phyloP scores from a whole-genome alignment of 23 tunicate species.

The Clavelina lepadiformis region DNA sequence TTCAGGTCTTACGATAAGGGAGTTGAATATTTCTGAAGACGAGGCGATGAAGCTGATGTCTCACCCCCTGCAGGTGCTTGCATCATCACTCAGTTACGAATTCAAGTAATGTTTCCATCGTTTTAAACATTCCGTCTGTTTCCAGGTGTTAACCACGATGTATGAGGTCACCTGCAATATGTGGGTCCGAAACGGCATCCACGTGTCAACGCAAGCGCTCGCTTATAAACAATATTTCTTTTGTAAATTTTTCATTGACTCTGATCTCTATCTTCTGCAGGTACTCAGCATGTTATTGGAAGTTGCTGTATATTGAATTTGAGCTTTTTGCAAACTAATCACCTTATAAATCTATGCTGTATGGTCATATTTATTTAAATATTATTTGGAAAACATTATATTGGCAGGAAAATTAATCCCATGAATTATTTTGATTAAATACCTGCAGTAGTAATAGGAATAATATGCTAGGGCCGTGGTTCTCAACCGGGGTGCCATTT shows the following conservation, averaged over 20 bases:
- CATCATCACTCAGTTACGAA: background rate
- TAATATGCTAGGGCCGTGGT: no score
- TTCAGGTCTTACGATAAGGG: constrained; percentile 37
- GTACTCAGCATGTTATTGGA: no score
- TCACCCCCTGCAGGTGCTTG: constrained; percentile 74
- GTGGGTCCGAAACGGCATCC: constrained; percentile 85
- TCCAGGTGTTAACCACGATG: constrained; percentile 51
- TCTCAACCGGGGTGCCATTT: no score
- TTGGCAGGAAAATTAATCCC: no score
- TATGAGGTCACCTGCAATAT: constrained; percentile 57
- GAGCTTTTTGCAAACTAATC: no score
- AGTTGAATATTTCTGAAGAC: constrained; percentile 24
- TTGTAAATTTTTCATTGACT: constrained; percentile 80
- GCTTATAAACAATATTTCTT: constrained; percentile 88
- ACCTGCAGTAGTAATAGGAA: no score
- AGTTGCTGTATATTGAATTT: no score
- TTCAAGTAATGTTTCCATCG: background rate
- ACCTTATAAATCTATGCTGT: no score
- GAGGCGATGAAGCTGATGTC: constrained; percentile 38
- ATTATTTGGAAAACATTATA: no score
- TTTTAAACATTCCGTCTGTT: no score
- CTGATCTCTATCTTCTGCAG: constrained; percentile 78
- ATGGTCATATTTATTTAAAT: no score
- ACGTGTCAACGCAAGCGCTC: constrained; percentile 58
- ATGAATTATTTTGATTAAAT: no score